Conservation (phyloP, 2,888 invertebrate species). For the Maniola hyperantus region DNA sequence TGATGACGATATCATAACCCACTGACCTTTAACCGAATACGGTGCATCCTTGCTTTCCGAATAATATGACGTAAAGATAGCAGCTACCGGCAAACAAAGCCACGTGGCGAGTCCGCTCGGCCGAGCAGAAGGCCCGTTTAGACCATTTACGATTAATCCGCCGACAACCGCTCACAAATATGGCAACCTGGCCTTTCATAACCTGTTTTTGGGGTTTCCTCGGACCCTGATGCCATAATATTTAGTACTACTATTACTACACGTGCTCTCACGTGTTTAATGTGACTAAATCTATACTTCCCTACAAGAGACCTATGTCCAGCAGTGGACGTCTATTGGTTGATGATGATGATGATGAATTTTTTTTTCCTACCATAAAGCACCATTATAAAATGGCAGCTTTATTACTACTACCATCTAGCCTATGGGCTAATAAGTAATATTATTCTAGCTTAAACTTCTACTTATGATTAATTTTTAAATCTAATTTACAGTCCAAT, state of each 20-base stretch:
- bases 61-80: conserved; percentile 65
- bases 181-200: conserved; percentile 78
- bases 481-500: too few species aligned
- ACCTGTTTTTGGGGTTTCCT: conserved; percentile 82
- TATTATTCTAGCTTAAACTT: too few species aligned
- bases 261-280: too few species aligned
- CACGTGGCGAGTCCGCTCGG: conserved; percentile 43
- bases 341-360: too few species aligned
- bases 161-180: conserved; percentile 73
- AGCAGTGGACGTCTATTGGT: too few species aligned
- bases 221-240: conserved; percentile 63
- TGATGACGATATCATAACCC: conserved; percentile 16
- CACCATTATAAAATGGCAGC: too few species aligned
- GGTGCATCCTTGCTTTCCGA: conserved; percentile 64
- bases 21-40: conserved; percentile 57
- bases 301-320: too few species aligned
- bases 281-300: too few species aligned
- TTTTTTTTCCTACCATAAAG: too few species aligned
- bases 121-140: conserved; percentile 60
- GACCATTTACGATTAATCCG: conserved; percentile 82
- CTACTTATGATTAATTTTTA: too few species aligned
- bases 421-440: too few species aligned
- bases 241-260: conserved; percentile 55
- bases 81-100: conserved; percentile 58
- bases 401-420: too few species aligned